These are phyloP conservation scores for Semibalanus balanoides DNA, from an alignment of 1,140 invertebrate species.

Conservation along the genomic window DNA sequence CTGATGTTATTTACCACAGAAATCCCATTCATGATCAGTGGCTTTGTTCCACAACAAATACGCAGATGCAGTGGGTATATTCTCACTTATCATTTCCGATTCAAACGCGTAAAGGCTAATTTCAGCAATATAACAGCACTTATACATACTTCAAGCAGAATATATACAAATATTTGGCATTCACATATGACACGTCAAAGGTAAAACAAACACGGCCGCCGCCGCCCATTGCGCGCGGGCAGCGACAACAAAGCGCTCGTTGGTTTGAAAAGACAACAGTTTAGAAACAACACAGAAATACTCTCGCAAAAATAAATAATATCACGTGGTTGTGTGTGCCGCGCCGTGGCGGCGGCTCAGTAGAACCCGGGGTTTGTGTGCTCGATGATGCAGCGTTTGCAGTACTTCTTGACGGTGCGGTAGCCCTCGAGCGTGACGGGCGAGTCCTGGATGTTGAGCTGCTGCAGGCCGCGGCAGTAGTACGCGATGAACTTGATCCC, in stretches of 20 bases:
- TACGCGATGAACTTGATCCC: constrained; percentile 67
- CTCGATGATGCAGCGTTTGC: constrained; percentile 79
- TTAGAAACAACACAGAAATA: not conserved
- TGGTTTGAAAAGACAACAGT: not conserved
- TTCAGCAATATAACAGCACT: not conserved
- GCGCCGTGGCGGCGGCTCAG: constrained; percentile 27
- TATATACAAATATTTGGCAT: constrained; percentile 1
- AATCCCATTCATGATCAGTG: no score
- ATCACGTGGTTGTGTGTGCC: not conserved
- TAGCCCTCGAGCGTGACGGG: constrained; percentile 73
- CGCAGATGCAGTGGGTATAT: not conserved
- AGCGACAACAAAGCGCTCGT: no score
- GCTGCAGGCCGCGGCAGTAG: constrained; percentile 68
- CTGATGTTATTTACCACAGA: no score
- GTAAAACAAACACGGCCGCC: not conserved
- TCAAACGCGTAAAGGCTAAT: not conserved
- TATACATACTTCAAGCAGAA: not conserved
- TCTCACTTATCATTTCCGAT: not conserved
- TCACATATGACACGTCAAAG: not conserved
- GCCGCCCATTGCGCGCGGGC: no score
- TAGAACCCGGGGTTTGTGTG: constrained; percentile 87
- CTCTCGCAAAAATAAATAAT: not conserved
- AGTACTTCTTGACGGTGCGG: constrained; percentile 75
- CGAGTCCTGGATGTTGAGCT: constrained; percentile 83
- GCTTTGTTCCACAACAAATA: no score